Base-by-base conservation (phyloP, 1,140 invertebrate species). In the Anthonomus grandis region DNA sequence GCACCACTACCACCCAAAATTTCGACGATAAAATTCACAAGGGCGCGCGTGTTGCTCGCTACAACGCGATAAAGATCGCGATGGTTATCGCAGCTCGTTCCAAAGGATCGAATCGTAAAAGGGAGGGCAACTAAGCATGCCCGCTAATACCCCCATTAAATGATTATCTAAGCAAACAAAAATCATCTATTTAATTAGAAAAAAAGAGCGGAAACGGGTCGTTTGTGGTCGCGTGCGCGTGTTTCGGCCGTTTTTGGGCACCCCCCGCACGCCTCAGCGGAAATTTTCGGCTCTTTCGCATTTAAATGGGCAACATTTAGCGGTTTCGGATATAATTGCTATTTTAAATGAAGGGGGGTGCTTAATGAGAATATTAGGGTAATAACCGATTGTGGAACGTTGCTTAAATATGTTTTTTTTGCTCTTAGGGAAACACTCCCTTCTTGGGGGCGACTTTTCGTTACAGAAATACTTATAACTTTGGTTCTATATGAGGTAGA, bases 171-270 rank as follows among this genome's bases (percentile, higher is more conserved):
- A 73, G 71, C 71, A 73, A 73, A 73, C 70, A 73, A 65, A 73
- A 73, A 73, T 73, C 70, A 72, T 72, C 71, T 71, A 73, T 70
- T 73, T 73, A 73, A 73, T 73, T 73, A 73, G 71, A n/a, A n/a
- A 69, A 70, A 64, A 56, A 53, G 52, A 64, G 70, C 71, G 71
- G 71, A 73, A 73, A 68, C 61, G 44, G 59, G 59, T 57, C 50
- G 63, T 69, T 70, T 61, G 54, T 60, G 62, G 67, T 69, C 67
- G 65, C 67, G 67, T 71, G 69, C 47, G n/a, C n/a, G n/a, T n/a
- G n/a, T n/a, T n/a, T n/a, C n/a, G n/a, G n/a, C n/a, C n/a, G 22
- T 8, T 34, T 5, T n/a, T n/a, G n/a, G n/a, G n/a, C 22, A 13
- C 15, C 23, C 24, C 24, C 24, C n/a, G n/a, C n/a, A n/a, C n/a